Evolutionary conservation across 2,888 invertebrate genomes (phyloP), one percentile per base, ranked within the genome.

Genomic region (Standfussiana lucernea): DNA sequence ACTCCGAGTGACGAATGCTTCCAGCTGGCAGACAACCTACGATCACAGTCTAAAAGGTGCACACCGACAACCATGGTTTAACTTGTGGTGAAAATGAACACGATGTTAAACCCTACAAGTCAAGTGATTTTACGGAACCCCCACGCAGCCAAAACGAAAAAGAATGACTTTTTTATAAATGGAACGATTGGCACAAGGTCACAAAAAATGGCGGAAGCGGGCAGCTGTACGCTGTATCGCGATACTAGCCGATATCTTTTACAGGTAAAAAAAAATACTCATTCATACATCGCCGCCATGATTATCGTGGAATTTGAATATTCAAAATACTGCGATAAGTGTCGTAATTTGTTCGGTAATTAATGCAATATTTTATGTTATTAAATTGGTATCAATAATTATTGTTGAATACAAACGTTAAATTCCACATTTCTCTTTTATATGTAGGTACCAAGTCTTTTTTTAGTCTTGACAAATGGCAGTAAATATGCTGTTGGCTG

Each of bases 201-300:
- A 80, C 76, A 78, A 76, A 77, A 85, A 76, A 71, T 76, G 77
- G 75, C 82, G 86, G 86, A 79, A 86, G 82, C 66, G 53, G 74
- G 79, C 86, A 84, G 84, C 84, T 86, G 86, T 74, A 37, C 50
- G 84, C 82, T 86, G 85, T 74, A 42, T 68, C 50, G 42, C 50
- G 62, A 78, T 75, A 77, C 84, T 69, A 76, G 70, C 67, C 73
- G 77, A 80, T 82, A 80, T 75, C 73, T 73, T 68, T 64, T 37
- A 77, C 35, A 64, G 35, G 50, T 50, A 64, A 72, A 84, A 74
- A 74, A 70, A 59, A 28, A 42, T 72, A 72, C 35, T 79, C 75
- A 75, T 84, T 76, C 78, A 84, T 82, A 28, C 77, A 47, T 73
- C 18, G 62, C 47, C 65, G 64, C 61, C 78, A 72, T 83, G 61